These are phyloP conservation scores for Ophiodon elongatus DNA, from an alignment of 2,113 vertebrate genomes.

Conservation along the genomic window DNA sequence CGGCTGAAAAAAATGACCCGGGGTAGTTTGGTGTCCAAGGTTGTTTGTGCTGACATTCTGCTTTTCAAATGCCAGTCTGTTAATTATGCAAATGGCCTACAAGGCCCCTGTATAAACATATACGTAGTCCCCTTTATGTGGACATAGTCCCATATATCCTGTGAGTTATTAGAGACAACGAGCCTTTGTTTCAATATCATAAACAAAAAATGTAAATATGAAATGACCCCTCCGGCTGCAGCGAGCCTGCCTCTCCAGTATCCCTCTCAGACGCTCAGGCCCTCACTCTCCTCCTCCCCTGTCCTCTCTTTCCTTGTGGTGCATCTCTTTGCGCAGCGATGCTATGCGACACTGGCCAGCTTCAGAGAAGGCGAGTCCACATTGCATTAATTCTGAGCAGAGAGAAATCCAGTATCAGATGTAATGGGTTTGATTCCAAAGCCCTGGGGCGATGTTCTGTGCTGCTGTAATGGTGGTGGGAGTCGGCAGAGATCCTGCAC, in stretches of 20 bases:
- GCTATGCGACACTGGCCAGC: slow-evolving; percentile 71
- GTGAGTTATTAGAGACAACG: slow-evolving; percentile 46
- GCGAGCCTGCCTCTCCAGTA: slow-evolving; percentile 37
- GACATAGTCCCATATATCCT: slow-evolving; percentile 44
- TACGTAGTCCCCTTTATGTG: slow-evolving; percentile 51
- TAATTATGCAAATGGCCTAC: slow-evolving; percentile 79
- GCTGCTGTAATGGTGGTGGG: slow-evolving; percentile 74
- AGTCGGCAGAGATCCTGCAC: slow-evolving; percentile 70
- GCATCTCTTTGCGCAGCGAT: slow-evolving; percentile 72
- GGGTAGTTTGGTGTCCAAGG: slow-evolving; percentile 74
- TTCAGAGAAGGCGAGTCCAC: slow-evolving; percentile 67
- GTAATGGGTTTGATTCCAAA: slow-evolving; percentile 80
- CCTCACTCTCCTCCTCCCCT: slow-evolving; percentile 58
- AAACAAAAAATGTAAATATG: slow-evolving; percentile 67
- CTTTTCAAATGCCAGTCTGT: slow-evolving; percentile 82
- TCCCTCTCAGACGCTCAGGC: slow-evolving; percentile 60
- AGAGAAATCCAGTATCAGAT: slow-evolving; percentile 79
- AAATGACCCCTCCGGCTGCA: slow-evolving; percentile 64
- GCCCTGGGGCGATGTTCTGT: slow-evolving; percentile 66
- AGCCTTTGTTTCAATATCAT: slow-evolving; percentile 55
- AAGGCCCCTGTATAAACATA: slow-evolving; percentile 63
- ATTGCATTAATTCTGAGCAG: slow-evolving; percentile 75
- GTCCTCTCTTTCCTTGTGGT: slow-evolving; percentile 59
- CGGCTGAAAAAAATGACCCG: slow-evolving; percentile 73
- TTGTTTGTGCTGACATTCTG: slow-evolving; percentile 81